Evolutionary conservation across 2,113 vertebrate species (phyloP), one percentile per base, ranked within the genome.

Genomic region (Apeltes quadracus): DNA sequence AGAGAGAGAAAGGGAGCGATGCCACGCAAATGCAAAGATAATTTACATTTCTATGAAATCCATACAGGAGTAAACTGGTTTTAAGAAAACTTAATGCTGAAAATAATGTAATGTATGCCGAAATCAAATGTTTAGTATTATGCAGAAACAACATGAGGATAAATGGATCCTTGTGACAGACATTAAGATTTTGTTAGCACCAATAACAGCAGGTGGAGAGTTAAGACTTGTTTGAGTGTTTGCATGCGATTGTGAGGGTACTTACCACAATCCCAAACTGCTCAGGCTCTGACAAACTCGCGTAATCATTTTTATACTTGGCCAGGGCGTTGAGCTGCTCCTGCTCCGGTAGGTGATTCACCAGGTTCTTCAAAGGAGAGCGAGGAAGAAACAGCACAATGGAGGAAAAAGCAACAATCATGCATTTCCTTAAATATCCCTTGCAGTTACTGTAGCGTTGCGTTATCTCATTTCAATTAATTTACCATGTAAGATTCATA

Each of bases 201-300:
- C 34, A 20, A 22, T 20, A 48, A 1, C 55, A 76, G 18, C 32
- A 27, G 23, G n/a, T 65, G 50, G 38, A 2, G 25, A 59, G 65
- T 5, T 72, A 5, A 6, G 5, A 18, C 50, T 14, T 48, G 29
- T 39, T 51, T n/a, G 48, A 38, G 44, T 67, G 61, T 46, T 46
- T 23, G 9, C 39, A 16, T 15, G 38, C 27, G 14, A 61, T 41
- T 61, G 4, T 34, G 18, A 27, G 41, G 50, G 4, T 29, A 96
- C 96, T 97, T 81, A 98, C 98, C 95, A 98, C 95, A 82, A 99
- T 92, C 59, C 95, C 96, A 89, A 98, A 99, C 86, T 98, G 97
- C 79, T 99, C 98, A 0, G 98, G 97, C 80, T 98, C 98, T 63
- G 95, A 96, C 62, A 99, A 93, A 88, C 91, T 94, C 69, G 89